Evolutionary conservation across 2,113 vertebrate species (phyloP).

Genomic region (Girardinichthys multiradiatus): DNA sequence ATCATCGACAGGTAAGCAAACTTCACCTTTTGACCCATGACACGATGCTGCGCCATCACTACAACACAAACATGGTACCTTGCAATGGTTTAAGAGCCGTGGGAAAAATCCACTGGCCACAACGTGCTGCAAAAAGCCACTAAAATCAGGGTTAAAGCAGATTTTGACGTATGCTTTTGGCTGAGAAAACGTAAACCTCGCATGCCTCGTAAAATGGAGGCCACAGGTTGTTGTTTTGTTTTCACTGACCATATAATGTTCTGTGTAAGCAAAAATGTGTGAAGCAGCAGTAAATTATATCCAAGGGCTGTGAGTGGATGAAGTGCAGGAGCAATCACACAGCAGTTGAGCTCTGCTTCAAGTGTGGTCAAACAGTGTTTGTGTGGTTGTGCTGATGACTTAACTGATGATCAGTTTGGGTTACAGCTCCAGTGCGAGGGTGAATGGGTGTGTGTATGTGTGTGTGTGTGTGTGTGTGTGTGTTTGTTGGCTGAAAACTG

Average conservation of each 20-base stretch:
- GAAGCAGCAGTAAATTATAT: constrained; percentile 53
- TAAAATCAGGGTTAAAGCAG: not conserved
- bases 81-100: not conserved
- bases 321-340: constrained; percentile 48
- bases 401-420: constrained; percentile 62
- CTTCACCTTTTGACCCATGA: constrained; percentile 28
- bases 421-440: constrained; percentile 38
- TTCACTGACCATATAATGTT: constrained; percentile 37
- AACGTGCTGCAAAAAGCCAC: constrained; percentile 4
- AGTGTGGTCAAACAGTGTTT: constrained; percentile 66
- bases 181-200: constrained; percentile 27
- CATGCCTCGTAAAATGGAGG: constrained; percentile 26
- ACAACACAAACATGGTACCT: not conserved
- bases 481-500: constrained; percentile 9
- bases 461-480: constrained; percentile 36
- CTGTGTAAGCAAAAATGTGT: constrained; percentile 50
- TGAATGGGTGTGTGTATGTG: constrained; percentile 22
- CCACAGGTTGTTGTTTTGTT: constrained; percentile 45
- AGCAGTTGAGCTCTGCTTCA: constrained; percentile 43
- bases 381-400: constrained; percentile 67
- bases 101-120: not conserved
- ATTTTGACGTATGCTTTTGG: not conserved
- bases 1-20: constrained; percentile 99
- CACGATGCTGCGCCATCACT: not conserved
- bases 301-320: constrained; percentile 32